A percentile compares a stretch with the other conserved stretches of the same genome.
Conservation (phyloP, 2,888 invertebrate genomes). For the Xylota sylvarum region DNA sequence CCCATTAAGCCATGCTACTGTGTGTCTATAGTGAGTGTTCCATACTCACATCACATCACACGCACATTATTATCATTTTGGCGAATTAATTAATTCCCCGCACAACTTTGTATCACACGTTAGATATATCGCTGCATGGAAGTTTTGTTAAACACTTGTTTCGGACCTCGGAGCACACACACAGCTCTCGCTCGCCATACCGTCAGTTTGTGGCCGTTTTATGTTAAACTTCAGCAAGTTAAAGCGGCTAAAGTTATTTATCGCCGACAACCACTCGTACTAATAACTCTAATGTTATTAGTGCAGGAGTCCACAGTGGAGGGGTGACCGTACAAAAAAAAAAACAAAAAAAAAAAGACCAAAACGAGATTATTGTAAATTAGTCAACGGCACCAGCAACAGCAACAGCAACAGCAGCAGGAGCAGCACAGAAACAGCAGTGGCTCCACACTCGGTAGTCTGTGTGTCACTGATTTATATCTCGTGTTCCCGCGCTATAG, state of each 20-base stretch:
- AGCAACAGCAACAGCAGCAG: too few species aligned
- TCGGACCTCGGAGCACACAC: conserved; percentile 46
- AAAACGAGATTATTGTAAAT: conserved; percentile 74
- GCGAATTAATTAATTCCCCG: conserved; percentile 71
- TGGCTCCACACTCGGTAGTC: conserved; percentile 51
- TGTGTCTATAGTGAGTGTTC: conserved; percentile 22
- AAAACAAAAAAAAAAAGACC: conserved; percentile 33
- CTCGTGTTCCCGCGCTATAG: conserved; percentile 51
- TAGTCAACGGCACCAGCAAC: conserved; percentile 62
- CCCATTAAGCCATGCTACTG: conserved; percentile 40
- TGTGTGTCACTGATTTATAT: conserved; percentile 75
- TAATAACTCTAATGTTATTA: conserved; percentile 76
- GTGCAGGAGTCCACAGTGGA: conserved; percentile 40
- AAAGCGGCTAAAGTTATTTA: conserved; percentile 71
- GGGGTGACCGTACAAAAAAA: background rate
- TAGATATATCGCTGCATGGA: conserved; percentile 64
- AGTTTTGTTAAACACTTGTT: conserved; percentile 73
- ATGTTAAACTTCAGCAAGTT: conserved; percentile 64
- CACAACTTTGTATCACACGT: conserved; percentile 47
- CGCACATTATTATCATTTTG: conserved; percentile 67
- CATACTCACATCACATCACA: conserved; percentile 60
- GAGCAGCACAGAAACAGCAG: conserved; percentile 51
- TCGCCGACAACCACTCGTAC: conserved; percentile 71
- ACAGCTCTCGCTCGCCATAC: background rate
- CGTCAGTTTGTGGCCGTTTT: conserved; percentile 22